Evolutionary conservation across 2,888 invertebrate genomes (phyloP).

Genomic region (Scaptomyza cyrtandrae): DNA sequence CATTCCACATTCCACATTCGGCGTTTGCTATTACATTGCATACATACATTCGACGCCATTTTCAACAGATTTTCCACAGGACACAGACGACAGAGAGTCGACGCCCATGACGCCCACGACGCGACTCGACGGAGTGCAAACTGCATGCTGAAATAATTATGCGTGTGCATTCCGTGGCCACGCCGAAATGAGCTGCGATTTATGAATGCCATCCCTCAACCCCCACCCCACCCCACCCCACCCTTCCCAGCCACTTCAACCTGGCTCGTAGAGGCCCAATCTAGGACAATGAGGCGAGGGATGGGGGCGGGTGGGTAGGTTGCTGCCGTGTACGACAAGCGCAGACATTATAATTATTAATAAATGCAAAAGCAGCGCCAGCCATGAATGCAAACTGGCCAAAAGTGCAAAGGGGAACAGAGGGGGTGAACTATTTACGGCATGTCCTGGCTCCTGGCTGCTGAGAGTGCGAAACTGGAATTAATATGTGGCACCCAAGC

Average conservation of each 20-base stretch:
- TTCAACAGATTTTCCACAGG: slow-evolving; percentile 12
- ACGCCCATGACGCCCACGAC: no score
- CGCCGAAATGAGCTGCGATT: slow-evolving; percentile 79
- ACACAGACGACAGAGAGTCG: not conserved
- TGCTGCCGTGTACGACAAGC: slow-evolving; percentile 58
- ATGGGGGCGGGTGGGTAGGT: slow-evolving; percentile 1
- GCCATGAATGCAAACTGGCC: slow-evolving; percentile 10
- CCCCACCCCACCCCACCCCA: no score
- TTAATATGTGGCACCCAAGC: slow-evolving; percentile 82
- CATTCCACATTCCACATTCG: not conserved
- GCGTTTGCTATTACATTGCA: not conserved
- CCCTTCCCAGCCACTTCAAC: not conserved
- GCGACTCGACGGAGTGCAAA: slow-evolving; percentile 35
- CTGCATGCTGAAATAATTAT: slow-evolving; percentile 78
- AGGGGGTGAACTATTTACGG: slow-evolving; percentile 77
- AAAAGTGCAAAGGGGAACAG: not conserved
- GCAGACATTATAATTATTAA: slow-evolving; percentile 80
- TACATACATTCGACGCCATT: slow-evolving; percentile 32
- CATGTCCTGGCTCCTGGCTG: slow-evolving; percentile 51
- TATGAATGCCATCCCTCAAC: slow-evolving; percentile 61
- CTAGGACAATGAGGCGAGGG: slow-evolving; percentile 19
- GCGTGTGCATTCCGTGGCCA: slow-evolving; percentile 81
- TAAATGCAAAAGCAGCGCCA: slow-evolving; percentile 69
- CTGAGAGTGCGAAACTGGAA: slow-evolving; percentile 78
- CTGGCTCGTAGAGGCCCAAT: not conserved